phyloP scores from a whole-genome alignment of 2,797 vertebrate genomes.

The Neosilurus hyrtlii region DNA sequence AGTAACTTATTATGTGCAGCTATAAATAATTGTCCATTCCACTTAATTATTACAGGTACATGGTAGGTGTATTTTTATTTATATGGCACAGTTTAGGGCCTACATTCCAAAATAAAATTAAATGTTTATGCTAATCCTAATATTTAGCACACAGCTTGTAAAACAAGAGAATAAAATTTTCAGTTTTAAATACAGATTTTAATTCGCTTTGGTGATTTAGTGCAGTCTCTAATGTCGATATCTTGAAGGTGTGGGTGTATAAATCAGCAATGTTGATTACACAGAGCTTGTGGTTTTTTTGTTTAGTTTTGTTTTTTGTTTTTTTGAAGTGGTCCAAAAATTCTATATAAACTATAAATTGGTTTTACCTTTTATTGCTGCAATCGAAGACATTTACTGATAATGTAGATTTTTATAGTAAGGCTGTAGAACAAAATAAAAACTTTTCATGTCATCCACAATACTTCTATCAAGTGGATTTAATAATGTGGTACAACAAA shows the following conservation, averaged over 20 bases:
- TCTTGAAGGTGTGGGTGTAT: neutral
- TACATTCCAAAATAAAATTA: constrained; percentile 3
- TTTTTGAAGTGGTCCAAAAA: neutral
- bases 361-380: neutral
- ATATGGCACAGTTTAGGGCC: neutral
- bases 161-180: constrained; percentile 28
- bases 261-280: neutral
- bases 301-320: no score
- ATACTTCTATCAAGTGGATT: neutral
- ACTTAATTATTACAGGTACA: constrained; percentile 5
- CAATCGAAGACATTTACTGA: neutral
- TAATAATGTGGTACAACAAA: neutral
- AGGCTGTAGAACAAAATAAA: constrained; percentile 13
- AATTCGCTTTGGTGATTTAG: neutral
- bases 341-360: neutral
- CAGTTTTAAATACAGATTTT: constrained; percentile 6
- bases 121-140: neutral
- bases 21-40: neutral
- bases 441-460: neutral
- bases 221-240: neutral
- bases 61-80: neutral
- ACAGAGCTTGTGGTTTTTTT: neutral
- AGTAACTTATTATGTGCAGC: constrained; percentile 5
- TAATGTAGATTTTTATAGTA: neutral
- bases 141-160: constrained; percentile 1